These are phyloP conservation scores for Cacoxenus indagator DNA, from an alignment of 2,888 invertebrate species.

Conservation along the genomic window DNA sequence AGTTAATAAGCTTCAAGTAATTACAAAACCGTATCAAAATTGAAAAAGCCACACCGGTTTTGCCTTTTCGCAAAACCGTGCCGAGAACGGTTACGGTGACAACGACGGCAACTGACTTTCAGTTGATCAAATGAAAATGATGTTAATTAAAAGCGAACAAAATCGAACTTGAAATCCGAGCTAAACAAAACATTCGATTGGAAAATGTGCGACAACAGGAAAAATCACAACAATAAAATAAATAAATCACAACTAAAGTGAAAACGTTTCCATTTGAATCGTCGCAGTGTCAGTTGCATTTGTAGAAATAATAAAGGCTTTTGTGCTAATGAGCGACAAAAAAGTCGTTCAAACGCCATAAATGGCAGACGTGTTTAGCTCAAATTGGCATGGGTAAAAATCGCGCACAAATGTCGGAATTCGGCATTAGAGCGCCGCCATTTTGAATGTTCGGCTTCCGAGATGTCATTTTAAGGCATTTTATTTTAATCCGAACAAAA, in stretches of 20 bases:
- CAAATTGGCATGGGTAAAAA: no score
- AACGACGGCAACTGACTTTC: no score
- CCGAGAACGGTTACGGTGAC: no score
- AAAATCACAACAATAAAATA: background rate
- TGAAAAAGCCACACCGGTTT: background rate
- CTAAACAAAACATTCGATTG: background rate
- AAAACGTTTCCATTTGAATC: background rate
- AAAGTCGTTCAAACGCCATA: no score
- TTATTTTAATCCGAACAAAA: no score
- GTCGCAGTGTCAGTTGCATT: no score
- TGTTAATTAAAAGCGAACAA: background rate
- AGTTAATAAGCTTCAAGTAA: background rate
- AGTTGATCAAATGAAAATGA: background rate
- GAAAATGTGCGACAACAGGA: background rate
- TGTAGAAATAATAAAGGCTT: background rate
- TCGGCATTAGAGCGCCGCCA: no score
- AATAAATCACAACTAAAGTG: background rate
- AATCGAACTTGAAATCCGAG: conserved; percentile 12
- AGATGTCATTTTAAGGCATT: no score
- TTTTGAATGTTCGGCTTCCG: no score
- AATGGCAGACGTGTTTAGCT: no score
- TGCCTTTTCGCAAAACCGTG: no score
- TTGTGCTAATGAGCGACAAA: background rate
- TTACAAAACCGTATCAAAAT: background rate
- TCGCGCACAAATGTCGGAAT: no score